Base-by-base conservation (phyloP, 2,888 invertebrate genomes). In the Elmis aenea region DNA sequence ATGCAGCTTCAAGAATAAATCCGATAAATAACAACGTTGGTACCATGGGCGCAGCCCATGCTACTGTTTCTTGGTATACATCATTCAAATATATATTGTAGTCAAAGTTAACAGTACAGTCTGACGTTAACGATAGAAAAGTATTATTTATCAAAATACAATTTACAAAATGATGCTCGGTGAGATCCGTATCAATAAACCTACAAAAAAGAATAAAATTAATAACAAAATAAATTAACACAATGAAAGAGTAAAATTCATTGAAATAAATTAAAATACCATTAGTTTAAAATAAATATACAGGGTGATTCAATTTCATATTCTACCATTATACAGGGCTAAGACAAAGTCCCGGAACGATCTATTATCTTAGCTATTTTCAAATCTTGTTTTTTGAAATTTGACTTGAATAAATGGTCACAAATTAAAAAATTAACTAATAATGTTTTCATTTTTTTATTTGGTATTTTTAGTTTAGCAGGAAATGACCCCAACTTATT, bases 181-280 rank as follows among this genome's bases (percentile, higher is more conserved):
- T 72, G 30, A 75, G 51, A 62, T 85, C 84, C 9, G 83, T 83
- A 65, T 83, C 83, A 50, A 83, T 75, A 57, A 83, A 81, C 50
- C 79, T 81, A 61, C 30, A 61, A 53, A 35, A 38, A 2, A 2
- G 13, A 32, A n/a, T n/a, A n/a, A n/a, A 11, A 10, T 3, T 3
- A 15, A 2, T 14, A 5, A 28, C 28, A 10, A 16, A 10, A 5
- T 5, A 5, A 24, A 24, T 24, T 9, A 24, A 9, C 25, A 10
- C 11, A n/a, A 26, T n/a, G n/a, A 2, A 11, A 8, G 11, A 12
- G 2, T 25, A 16, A 15, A 34, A 10, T 9, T 13, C 8, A 4
- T 10, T 13, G 5, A 8, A 26, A 22, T 15, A 12, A 18, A 16
- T 16, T 13, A 11, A 20, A 13, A n/a, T 6, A 13, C n/a, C n/a